Evolutionary conservation across 2,888 invertebrate genomes (phyloP), one percentile per base, ranked within the genome.

Genomic region (Acanthopleura granulata): DNA sequence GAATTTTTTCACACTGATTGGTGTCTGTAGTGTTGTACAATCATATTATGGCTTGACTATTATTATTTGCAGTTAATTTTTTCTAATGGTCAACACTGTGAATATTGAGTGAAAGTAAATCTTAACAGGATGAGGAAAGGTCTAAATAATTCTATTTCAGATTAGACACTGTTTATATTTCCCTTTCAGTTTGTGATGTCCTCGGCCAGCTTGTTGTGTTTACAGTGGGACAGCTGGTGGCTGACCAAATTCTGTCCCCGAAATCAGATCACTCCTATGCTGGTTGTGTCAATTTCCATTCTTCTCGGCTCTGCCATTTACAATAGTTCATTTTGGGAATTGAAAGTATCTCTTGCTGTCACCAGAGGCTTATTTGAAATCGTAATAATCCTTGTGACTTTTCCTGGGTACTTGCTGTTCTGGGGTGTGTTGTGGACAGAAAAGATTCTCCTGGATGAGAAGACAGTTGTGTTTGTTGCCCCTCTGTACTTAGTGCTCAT

Each of bases 301-400:
- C 61, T 77, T 16, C 22, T 72, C 25, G n/a, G 40, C 15, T 51
- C 77, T 18, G 51, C 77, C n/a, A 14, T 30, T 16, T 18, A 22
- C 61, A 75, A 57, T 49, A 75, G 62, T 27, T 49, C 66, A 29
- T 61, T 77, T 72, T 72, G 74, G 72, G 15, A 49, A 15, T 16
- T 25, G 12, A 51, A 25, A 25, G 18, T 62, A 22, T 30, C 57
- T 22, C 12, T 69, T n/a, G 30, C 40, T 18, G 30, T 29, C 4
- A 25, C 71, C 12, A 49, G 62, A 15, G 77, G 77, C n/a, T 22
- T 72, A 25, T 40, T 77, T 18, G 77, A 77, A 49, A 1, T 77
- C 40, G 14, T 75, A 18, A 18, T 75, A 11, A 66, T 77, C 4
- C 1, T 57, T 18, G 25, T 57, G 6, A 61, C 69, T 12, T 9